Base-by-base conservation (phyloP, 2,113 vertebrate genomes). In the Phylloscopus trochiloides region DNA sequence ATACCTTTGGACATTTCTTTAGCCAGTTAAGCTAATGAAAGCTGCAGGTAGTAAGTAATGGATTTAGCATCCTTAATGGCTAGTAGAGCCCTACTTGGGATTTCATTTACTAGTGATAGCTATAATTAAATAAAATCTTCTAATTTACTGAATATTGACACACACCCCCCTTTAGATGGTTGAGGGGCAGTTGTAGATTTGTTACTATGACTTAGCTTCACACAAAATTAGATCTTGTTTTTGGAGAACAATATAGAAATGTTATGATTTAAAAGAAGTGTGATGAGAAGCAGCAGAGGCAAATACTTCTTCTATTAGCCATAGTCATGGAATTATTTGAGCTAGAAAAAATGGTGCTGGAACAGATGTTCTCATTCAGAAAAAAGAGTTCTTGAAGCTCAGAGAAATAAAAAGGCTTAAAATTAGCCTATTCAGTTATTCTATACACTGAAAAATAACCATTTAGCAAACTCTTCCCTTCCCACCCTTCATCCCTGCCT, bases 291-390 rank as follows among this genome's bases (percentile, higher is more conserved):
- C 6, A 77, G 31, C 3, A 77, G 45, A 85, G 21, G 9, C 12
- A 82, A 84, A 70, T 28, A 36, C 11, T 81, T 62, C 11, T 85
- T 85, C 50, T 74, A 48, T 70, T 84, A 91, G 12, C 28, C 38
- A 38, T 31, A 86, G 63, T 36, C 21, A 51, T 34, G 25, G 25
- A 84, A 61, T 50, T 24, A 59, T 84, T 77, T 84, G 58, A 91
- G 16, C 9, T 52, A 70, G 29, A 74, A 90, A 18, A 93, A 90
- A 40, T 71, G 7, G 18, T 67, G 17, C 16, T 55, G 66, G 22
- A 92, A 90, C 70, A 91, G 87, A 96, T 92, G 73, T 70, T 95
- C 47, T 52, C 42, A 75, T 82, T 93, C 57, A 94, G 78, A 70
- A 93, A 93, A 91, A 87, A 47, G n/a, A 66, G 15, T 82, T 85